Conservation (phyloP, 2,113 vertebrate genomes). For the Rana temporaria region DNA sequence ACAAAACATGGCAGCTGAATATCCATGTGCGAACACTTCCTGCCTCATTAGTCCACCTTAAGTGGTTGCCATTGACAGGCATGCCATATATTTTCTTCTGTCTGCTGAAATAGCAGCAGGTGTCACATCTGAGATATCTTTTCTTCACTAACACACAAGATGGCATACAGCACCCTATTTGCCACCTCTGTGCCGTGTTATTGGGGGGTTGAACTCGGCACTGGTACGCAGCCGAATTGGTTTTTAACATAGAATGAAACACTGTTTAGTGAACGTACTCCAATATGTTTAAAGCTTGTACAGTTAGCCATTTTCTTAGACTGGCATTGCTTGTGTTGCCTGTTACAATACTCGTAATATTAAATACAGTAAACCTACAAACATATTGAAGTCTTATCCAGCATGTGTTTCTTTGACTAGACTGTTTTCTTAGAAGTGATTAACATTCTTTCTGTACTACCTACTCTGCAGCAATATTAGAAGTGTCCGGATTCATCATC, state of each 20-base stretch:
- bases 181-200: neutral
- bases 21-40: slow-evolving; percentile 17
- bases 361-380: slow-evolving; percentile 64
- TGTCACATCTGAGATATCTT: neutral
- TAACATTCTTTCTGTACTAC: neutral
- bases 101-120: neutral
- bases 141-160: neutral
- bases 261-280: slow-evolving; percentile 10
- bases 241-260: neutral
- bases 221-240: too few species aligned
- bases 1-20: slow-evolving; percentile 28
- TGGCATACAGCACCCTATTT: neutral
- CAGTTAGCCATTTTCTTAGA: slow-evolving; percentile 10
- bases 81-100: slow-evolving; percentile 12
- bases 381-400: slow-evolving; percentile 3
- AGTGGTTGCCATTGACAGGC: slow-evolving; percentile 20
- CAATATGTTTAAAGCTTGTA: slow-evolving; percentile 33
- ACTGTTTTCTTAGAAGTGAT: neutral
- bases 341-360: slow-evolving; percentile 50
- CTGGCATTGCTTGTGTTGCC: slow-evolving; percentile 32
- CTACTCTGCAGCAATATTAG: neutral
- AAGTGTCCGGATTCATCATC: neutral
- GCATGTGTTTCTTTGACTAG: neutral
- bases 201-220: neutral
- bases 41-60: slow-evolving; percentile 26